phyloP scores from a whole-genome alignment of 2,888 invertebrate species.

The Lasioglossum pauxillum region DNA sequence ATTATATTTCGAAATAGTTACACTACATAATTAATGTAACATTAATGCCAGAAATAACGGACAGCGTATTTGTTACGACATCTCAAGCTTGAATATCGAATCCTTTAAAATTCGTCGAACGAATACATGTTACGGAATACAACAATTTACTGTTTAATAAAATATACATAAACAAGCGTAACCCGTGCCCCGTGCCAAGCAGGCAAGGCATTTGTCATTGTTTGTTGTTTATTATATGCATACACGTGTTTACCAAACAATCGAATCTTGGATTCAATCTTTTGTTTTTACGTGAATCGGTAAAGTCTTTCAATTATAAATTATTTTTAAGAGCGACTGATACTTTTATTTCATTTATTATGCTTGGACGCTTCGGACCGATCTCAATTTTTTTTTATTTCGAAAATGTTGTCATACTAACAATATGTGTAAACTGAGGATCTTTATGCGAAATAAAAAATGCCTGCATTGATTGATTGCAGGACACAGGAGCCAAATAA shows the following conservation, averaged over 20 bases:
- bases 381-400: background rate
- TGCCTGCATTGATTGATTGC: no score
- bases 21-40: background rate
- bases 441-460: no score
- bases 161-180: background rate
- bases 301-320: background rate
- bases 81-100: background rate
- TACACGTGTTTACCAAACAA: background rate
- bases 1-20: constrained; percentile 23
- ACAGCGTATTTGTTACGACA: background rate
- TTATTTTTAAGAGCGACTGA: background rate
- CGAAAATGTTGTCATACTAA: background rate
- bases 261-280: background rate
- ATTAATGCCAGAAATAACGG: background rate
- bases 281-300: background rate
- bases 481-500: no score
- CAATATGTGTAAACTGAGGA: no score
- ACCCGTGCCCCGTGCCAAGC: background rate
- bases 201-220: background rate
- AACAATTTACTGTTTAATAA: background rate
- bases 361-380: no score
- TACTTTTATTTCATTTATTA: background rate
- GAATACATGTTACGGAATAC: background rate
- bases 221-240: background rate
- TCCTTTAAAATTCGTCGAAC: no score